These are phyloP conservation scores for Boleophthalmus pectinirostris DNA, from an alignment of 2,113 vertebrate species.

Conservation along the genomic window DNA sequence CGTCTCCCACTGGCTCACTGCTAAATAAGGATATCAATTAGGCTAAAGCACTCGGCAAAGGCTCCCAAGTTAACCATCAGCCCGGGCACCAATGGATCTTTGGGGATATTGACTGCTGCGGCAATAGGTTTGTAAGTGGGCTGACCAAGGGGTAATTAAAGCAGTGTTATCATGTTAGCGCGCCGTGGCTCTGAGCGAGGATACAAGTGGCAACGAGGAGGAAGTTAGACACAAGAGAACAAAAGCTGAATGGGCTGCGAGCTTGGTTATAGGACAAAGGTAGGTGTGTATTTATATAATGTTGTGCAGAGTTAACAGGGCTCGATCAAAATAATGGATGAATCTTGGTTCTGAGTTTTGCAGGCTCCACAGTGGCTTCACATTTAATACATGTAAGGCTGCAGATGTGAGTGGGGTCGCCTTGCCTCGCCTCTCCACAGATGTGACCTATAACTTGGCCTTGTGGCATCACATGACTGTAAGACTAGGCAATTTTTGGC, in stretches of 20 bases:
- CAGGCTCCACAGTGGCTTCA: too few species aligned
- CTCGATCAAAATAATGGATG: too few species aligned
- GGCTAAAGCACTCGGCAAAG: conserved; percentile 80
- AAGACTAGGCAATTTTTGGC: too few species aligned
- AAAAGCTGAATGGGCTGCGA: background rate
- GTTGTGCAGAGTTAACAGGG: too few species aligned
- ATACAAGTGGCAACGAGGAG: conserved; percentile 32
- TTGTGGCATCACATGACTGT: too few species aligned
- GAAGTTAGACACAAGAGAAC: conserved; percentile 25
- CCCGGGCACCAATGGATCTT: conserved; percentile 81
- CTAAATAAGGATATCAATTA: conserved; percentile 86
- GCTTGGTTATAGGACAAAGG: background rate
- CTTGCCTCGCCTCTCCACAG: too few species aligned
- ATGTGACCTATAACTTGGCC: too few species aligned
- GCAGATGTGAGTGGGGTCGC: too few species aligned
- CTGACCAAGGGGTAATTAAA: conserved; percentile 84
- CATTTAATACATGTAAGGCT: too few species aligned
- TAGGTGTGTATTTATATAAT: background rate
- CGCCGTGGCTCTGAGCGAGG: conserved; percentile 40
- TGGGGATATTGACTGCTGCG: conserved; percentile 82
- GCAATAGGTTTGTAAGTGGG: conserved; percentile 83
- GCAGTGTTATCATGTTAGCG: conserved; percentile 79
- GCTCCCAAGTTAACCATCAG: conserved; percentile 84
- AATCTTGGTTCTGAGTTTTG: too few species aligned
- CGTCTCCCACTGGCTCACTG: conserved; percentile 79